phyloP scores from a whole-genome alignment of 53 echinoderm and acorn worm species.

The Holothuria leucospilota region DNA sequence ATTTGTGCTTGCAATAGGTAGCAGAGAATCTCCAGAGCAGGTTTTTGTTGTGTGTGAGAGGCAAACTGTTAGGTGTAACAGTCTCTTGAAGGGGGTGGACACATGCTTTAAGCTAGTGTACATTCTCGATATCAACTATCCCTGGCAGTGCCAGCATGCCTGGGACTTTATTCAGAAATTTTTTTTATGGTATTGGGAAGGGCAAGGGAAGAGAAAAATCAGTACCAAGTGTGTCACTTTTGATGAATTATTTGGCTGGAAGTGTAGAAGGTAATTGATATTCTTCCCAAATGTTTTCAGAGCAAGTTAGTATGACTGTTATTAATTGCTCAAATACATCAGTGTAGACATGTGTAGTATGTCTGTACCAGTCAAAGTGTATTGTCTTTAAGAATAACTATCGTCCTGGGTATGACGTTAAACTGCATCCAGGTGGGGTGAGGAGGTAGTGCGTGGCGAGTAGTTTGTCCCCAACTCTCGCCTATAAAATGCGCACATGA shows the following conservation, averaged over 20 bases:
- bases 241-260: slow-evolving; percentile 1
- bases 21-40: neutral
- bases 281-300: too few relatives aligned
- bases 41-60: slow-evolving; percentile 10
- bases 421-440: too few relatives aligned
- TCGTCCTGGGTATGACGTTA: too few relatives aligned
- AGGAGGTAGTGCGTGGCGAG: too few relatives aligned
- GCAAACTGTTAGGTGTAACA: slow-evolving; percentile 3
- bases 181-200: slow-evolving; percentile 19
- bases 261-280: too few relatives aligned
- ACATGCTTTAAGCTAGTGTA: slow-evolving; percentile 15
- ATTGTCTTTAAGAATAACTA: too few relatives aligned
- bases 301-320: too few relatives aligned
- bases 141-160: slow-evolving; percentile 28
- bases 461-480: too few relatives aligned
- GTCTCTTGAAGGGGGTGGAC: neutral
- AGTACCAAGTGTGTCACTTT: neutral
- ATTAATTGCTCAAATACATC: too few relatives aligned
- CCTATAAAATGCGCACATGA: too few relatives aligned
- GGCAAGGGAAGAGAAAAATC: slow-evolving; percentile 1
- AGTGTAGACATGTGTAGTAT: too few relatives aligned
- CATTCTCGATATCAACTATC: slow-evolving; percentile 1
- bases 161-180: slow-evolving; percentile 2
- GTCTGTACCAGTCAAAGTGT: too few relatives aligned
- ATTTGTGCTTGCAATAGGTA: slow-evolving; percentile 9